Evolutionary conservation across 1,140 invertebrate species (phyloP).

Genomic region (Adelges cooleyi): DNA sequence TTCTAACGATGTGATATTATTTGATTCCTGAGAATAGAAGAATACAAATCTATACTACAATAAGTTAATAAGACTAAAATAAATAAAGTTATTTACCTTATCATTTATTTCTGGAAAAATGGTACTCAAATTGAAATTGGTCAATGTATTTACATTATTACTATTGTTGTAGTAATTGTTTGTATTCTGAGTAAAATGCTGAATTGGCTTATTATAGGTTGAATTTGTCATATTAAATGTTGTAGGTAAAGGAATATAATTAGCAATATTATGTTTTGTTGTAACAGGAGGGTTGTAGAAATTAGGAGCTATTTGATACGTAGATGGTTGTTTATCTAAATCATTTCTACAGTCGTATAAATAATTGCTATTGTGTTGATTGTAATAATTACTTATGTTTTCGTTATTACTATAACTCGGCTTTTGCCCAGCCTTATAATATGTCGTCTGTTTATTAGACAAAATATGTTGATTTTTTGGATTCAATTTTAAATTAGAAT

Average conservation of each 20-base stretch:
- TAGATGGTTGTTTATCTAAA: slow-evolving; percentile 6
- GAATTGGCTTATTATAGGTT: slow-evolving; percentile 18
- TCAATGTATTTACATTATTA: slow-evolving; percentile 42
- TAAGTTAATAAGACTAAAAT: not conserved
- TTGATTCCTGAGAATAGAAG: not conserved
- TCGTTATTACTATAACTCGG: slow-evolving; percentile 19
- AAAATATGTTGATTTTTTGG: not conserved
- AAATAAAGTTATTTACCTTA: slow-evolving; percentile 41
- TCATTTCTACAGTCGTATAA: slow-evolving; percentile 11
- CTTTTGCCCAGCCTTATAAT: slow-evolving; percentile 19
- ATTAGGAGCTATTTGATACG: slow-evolving; percentile 10
- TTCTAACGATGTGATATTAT: not conserved
- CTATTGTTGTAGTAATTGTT: slow-evolving; percentile 14
- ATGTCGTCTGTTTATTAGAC: slow-evolving; percentile 6
- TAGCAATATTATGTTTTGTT: slow-evolving; percentile 18
- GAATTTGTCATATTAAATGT: slow-evolving; percentile 22
- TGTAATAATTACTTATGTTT: slow-evolving; percentile 10
- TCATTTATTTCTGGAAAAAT: slow-evolving; percentile 58
- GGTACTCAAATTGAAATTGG: slow-evolving; percentile 55
- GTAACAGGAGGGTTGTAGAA: slow-evolving; percentile 7
- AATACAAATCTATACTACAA: not conserved
- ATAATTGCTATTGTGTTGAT: slow-evolving; percentile 24
- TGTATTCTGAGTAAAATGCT: slow-evolving; percentile 22
- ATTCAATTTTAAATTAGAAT: slow-evolving; percentile 25
- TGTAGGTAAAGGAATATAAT: slow-evolving; percentile 16